A percentile compares a stretch with the other conserved stretches of the same genome.
These are phyloP conservation scores for Turnix velox DNA, from an alignment of 2,113 vertebrate genomes.

Conservation along the genomic window DNA sequence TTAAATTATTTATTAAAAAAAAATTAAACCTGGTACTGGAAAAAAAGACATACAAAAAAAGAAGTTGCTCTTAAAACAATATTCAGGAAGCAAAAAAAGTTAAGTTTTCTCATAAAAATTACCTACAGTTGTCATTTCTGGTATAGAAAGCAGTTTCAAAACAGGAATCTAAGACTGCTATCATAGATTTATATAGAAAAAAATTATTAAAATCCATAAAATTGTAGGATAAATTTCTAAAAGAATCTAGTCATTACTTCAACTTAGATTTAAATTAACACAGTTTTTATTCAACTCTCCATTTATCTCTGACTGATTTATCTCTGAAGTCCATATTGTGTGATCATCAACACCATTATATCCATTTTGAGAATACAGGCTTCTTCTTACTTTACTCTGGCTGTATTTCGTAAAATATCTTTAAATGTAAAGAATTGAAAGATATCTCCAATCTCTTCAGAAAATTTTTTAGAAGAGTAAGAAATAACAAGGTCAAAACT, in stretches of 20 bases:
- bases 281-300: not conserved
- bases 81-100: not conserved
- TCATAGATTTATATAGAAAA: not conserved
- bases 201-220: not conserved
- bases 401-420: not conserved
- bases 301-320: too few relatives aligned
- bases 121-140: not conserved
- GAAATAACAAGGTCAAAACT: not conserved
- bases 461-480: not conserved
- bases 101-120: not conserved
- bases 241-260: not conserved
- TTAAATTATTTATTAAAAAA: not conserved
- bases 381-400: not conserved
- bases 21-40: not conserved
- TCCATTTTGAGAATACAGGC: not conserved
- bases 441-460: not conserved
- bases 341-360: not conserved
- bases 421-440: not conserved
- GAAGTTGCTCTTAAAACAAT: not conserved
- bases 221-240: not conserved
- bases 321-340: too few relatives aligned
- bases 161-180: not conserved
- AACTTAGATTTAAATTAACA: not conserved
- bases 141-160: not conserved
- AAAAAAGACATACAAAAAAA: not conserved